Conservation (phyloP, 64 coral and sea anemone genomes). For the Acropora yongei region DNA sequence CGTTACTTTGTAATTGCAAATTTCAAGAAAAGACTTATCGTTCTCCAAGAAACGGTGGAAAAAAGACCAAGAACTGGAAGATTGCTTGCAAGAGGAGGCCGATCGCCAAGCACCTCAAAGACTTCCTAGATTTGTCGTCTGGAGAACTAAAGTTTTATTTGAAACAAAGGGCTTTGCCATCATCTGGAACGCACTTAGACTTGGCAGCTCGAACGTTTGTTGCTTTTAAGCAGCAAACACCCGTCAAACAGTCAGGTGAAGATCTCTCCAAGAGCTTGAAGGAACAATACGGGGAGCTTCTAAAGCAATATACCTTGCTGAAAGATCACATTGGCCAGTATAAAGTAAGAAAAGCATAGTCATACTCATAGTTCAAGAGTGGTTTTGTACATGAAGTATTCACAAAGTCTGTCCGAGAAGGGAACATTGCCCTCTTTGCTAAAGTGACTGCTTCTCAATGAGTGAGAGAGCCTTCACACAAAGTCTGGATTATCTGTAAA, state of each 20-base stretch:
- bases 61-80: too few species aligned
- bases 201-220: too few species aligned
- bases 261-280: slow-evolving; percentile 37
- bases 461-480: slow-evolving; percentile 33
- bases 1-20: too few species aligned
- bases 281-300: slow-evolving; percentile 14
- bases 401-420: slow-evolving; percentile 1
- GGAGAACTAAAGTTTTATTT: too few species aligned
- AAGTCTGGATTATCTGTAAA: slow-evolving; percentile 45
- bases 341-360: slow-evolving; percentile 47
- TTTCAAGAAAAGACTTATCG: too few species aligned
- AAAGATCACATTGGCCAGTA: slow-evolving; percentile 62
- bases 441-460: slow-evolving; percentile 38
- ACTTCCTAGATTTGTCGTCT: too few species aligned
- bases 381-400: slow-evolving; percentile 49
- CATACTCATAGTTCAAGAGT: slow-evolving; percentile 54
- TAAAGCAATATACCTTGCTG: slow-evolving; percentile 9
- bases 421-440: slow-evolving; percentile 27
- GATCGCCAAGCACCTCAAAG: too few species aligned
- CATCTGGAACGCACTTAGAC: too few species aligned
- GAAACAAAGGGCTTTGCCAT: too few species aligned
- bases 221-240: too few species aligned
- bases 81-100: too few species aligned
- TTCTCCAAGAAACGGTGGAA: too few species aligned
- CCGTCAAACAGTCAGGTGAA: background rate